Conservation (phyloP, 2,797 vertebrate genomes). For the Hoplostethus atlanticus region DNA sequence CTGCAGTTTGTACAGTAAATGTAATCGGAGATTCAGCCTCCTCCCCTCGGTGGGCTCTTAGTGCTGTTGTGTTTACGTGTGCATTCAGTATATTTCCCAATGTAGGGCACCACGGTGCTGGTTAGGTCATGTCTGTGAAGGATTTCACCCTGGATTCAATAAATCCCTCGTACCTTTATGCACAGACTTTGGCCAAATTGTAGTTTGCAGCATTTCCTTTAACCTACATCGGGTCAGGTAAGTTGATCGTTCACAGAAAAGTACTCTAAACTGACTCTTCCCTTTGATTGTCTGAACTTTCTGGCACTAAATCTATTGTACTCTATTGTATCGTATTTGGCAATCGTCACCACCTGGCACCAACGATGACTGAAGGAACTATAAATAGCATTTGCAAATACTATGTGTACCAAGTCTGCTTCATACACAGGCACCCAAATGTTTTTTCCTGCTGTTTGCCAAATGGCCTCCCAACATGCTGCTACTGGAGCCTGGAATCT, state of each 20-base stretch:
- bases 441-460: constrained; percentile 62
- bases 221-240: constrained; percentile 24
- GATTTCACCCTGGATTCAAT: constrained; percentile 43
- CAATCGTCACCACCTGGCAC: constrained; percentile 22
- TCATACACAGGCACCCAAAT: constrained; percentile 22
- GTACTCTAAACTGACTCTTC: constrained; percentile 22
- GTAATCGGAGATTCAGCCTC: constrained; percentile 71
- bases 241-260: constrained; percentile 27
- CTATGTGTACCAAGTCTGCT: background rate
- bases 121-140: constrained; percentile 53
- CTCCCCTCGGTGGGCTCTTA: constrained; percentile 54
- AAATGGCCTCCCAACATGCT: constrained; percentile 57
- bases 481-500: constrained; percentile 54
- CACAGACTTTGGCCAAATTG: constrained; percentile 8
- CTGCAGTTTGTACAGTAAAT: constrained; percentile 67
- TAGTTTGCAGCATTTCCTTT: constrained; percentile 22
- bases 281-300: constrained; percentile 41
- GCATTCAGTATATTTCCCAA: constrained; percentile 47
- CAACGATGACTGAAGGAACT: constrained; percentile 34
- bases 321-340: constrained; percentile 8
- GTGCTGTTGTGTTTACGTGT: constrained; percentile 49
- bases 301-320: constrained; percentile 15
- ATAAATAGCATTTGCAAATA: constrained; percentile 50
- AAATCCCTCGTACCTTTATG: constrained; percentile 34
- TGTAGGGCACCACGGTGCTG: constrained; percentile 23